Evolutionary conservation across 2,888 invertebrate species (phyloP), one percentile per base, ranked within the genome.

Genomic region (Orthosia gothica): DNA sequence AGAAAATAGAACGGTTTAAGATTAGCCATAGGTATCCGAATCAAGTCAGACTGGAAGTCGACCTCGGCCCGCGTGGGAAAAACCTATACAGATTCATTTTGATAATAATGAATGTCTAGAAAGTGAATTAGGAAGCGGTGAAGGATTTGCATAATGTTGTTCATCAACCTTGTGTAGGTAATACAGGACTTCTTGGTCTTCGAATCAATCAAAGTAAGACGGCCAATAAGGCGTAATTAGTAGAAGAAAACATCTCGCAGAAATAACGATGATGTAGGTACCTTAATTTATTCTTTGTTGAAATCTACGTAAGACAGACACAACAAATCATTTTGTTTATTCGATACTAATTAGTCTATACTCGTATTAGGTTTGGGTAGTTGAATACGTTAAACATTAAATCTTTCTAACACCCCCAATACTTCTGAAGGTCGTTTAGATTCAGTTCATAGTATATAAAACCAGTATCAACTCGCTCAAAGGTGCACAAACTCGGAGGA

Each of bases 401-500:
- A 32, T 58, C 18, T 32, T 45, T 26, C 12, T 3, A 20, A 32
- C 18, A n/a, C 49, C 5, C 9, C 5, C 2, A 18, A 20, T 32
- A 20, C 5, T 12, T 26, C 11, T 57, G 15, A 47, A 23, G n/a
- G 61, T 18, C n/a, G 20, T 26, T n/a, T 16, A 45, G 1, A 40
- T 12, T 26, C 13, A 16, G 23, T 32, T 32, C 32, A 32, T 32
- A 32, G 32, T 32, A 47, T 9, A 62, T 20, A 32, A 26, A 47
- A 32, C 23, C n/a, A 50, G 40, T 7, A 20, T 49, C 5, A 20
- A 45, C 26, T 26, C 15, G 23, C 3, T 77, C 0, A 18, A 58
- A 68, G 76, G 52, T 75, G 47, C 16, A 15, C 54, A 20, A 71
- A 54, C n/a, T 69, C 40, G 32, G 57, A 64, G 67, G 49, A 54